Base-by-base conservation (phyloP, 1,140 invertebrate genomes). In the Bactericera cockerelli region DNA sequence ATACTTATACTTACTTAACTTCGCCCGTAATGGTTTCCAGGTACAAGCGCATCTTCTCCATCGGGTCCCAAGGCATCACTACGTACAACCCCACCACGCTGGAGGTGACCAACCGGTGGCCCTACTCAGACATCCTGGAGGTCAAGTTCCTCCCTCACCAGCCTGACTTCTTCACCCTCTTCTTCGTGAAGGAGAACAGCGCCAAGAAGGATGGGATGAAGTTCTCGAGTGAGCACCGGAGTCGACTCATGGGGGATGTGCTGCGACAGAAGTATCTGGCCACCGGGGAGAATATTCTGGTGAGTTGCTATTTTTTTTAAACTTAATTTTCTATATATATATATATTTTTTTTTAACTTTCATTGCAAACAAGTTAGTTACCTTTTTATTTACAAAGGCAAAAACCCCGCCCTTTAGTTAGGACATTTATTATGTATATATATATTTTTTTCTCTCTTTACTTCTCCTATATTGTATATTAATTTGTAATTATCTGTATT, bases 191-290 rank as follows among this genome's bases (percentile, higher is more conserved):
- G 70, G 88, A 89, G 31, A 80, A 67, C 25, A 70, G 72, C 31
- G n/a, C n/a, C n/a, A 95, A 95, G 76, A 96, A 96, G 77, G 94
- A 98, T 68, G 84, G 84, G 16, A 98, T 99, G 87, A 89, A 84
- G 68, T 97, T 99, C 71, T 95, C 93, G n/a, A 93, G 92, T 2
- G 95, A 99, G 68, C 87, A 93, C 70, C 81, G 95, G 68, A 81
- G 87, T 59, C 81, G 97, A 64, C 81, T 99, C 63, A 74, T 99
- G 22, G 94, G 92, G 14, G 89, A 95, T 67, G 89, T 92, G 63
- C 79, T 98, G 55, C 85, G 80, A 68, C 88, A 82, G 68, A 79
- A 84, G 66, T 78, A 83, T 69, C 75, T 80, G 65, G 89, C 91
- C 77, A 79, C n/a, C 11, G 13, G 13, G 24, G 55, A 56, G n/a